These are phyloP conservation scores for Triops cancriformis DNA, from an alignment of 1,140 invertebrate genomes.

Conservation along the genomic window DNA sequence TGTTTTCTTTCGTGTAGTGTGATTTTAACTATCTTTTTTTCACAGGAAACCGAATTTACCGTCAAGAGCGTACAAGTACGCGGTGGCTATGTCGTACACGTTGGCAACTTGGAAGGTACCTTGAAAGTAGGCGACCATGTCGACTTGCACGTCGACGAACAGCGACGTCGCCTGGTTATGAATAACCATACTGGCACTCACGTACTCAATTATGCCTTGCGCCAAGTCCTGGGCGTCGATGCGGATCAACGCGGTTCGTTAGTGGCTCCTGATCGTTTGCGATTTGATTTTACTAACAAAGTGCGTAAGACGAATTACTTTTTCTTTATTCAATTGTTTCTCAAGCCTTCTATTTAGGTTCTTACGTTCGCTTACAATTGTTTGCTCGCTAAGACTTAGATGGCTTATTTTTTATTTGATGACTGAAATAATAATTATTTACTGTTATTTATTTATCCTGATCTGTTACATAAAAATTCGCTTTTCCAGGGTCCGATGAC, in stretches of 20 bases:
- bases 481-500: conserved; percentile 63
- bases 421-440: too few species aligned
- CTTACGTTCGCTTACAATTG: too few species aligned
- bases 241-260: conserved; percentile 95
- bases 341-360: too few species aligned
- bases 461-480: background rate
- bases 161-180: conserved; percentile 81
- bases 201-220: conserved; percentile 86
- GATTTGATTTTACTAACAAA: conserved; percentile 97
- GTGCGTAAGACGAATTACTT: conserved; percentile 36
- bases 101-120: conserved; percentile 68
- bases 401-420: too few species aligned
- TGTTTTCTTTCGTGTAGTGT: background rate
- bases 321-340: too few species aligned
- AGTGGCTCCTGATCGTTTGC: conserved; percentile 90
- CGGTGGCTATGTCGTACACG: conserved; percentile 91
- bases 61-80: conserved; percentile 93
- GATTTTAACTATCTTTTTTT: conserved; percentile 30
- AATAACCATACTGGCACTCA: conserved; percentile 99
- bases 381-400: too few species aligned
- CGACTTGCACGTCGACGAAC: conserved; percentile 69
- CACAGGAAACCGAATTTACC: conserved; percentile 71
- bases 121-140: conserved; percentile 81
- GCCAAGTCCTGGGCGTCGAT: conserved; percentile 78
- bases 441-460: too few species aligned